Evolutionary conservation across 1,140 invertebrate species (phyloP).

Genomic region (Liolophura sinensis): DNA sequence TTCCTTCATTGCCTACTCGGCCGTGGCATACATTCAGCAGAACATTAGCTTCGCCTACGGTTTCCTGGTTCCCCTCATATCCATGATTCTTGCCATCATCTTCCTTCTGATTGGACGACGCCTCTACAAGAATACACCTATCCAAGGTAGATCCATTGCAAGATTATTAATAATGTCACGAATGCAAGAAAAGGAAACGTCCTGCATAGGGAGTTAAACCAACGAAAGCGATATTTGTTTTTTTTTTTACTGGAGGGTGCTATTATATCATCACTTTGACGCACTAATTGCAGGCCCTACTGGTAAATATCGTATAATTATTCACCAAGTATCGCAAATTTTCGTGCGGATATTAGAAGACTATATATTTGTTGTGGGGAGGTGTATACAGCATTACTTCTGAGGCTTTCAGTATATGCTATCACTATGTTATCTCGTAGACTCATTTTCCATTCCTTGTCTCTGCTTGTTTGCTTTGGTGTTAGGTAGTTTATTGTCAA

Average conservation of each 20-base stretch:
- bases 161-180: not conserved
- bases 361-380: too few species aligned
- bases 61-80: conserved; percentile 57
- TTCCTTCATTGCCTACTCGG: conserved; percentile 59
- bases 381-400: too few species aligned
- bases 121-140: conserved; percentile 29
- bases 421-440: too few species aligned
- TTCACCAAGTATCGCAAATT: too few species aligned
- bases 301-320: too few species aligned
- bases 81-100: conserved; percentile 50
- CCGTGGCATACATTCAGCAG: conserved; percentile 62
- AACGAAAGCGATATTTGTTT: not conserved
- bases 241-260: not conserved
- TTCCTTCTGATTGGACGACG: conserved; percentile 43
- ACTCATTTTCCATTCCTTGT: not conserved
- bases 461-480: not conserved
- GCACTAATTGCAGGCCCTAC: too few species aligned
- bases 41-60: conserved; percentile 60
- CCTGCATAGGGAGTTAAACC: too few species aligned
- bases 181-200: not conserved
- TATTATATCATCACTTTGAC: not conserved
- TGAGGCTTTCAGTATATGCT: too few species aligned
- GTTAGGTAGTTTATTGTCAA: conserved; percentile 52
- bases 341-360: too few species aligned
- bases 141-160: conserved; percentile 40